phyloP scores from a whole-genome alignment of 1,140 invertebrate genomes.

The Cataglyphis hispanica region DNA sequence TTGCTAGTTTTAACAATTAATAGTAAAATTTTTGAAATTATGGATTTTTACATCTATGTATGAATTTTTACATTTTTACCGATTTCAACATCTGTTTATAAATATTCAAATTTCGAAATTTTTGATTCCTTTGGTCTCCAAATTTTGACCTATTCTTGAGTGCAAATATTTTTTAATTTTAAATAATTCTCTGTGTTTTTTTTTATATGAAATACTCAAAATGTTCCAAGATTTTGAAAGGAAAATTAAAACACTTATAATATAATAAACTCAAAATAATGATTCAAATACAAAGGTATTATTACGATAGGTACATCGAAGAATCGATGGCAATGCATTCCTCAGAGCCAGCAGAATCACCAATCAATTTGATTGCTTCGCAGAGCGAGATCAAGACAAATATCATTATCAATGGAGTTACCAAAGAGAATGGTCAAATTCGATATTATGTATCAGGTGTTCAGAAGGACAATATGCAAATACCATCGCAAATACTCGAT shows the following conservation, averaged over 20 bases:
- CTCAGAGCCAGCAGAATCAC: conserved; percentile 67
- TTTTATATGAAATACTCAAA: background rate
- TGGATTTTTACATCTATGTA: background rate
- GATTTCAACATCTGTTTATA: background rate
- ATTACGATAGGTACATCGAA: conserved; percentile 68
- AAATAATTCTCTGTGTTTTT: background rate
- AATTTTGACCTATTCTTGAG: background rate
- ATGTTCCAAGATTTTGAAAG: background rate
- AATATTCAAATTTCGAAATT: background rate
- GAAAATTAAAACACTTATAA: too few relatives aligned
- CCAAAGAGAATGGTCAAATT: conserved; percentile 67
- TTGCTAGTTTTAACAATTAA: background rate
- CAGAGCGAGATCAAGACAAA: conserved; percentile 72
- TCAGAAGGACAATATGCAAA: conserved; percentile 65
- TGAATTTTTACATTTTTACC: background rate
- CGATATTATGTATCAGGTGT: conserved; percentile 71
- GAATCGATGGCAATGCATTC: conserved; percentile 77
- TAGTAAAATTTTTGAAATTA: background rate
- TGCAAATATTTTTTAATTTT: background rate
- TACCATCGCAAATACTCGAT: conserved; percentile 62
- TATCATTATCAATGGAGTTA: conserved; percentile 72
- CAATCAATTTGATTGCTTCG: conserved; percentile 64
- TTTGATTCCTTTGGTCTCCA: background rate
- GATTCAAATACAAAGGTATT: background rate
- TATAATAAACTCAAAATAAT: background rate